Evolutionary conservation across 1,140 invertebrate species (phyloP), one percentile per base, ranked within the genome.

Genomic region (Pissodes strobi): DNA sequence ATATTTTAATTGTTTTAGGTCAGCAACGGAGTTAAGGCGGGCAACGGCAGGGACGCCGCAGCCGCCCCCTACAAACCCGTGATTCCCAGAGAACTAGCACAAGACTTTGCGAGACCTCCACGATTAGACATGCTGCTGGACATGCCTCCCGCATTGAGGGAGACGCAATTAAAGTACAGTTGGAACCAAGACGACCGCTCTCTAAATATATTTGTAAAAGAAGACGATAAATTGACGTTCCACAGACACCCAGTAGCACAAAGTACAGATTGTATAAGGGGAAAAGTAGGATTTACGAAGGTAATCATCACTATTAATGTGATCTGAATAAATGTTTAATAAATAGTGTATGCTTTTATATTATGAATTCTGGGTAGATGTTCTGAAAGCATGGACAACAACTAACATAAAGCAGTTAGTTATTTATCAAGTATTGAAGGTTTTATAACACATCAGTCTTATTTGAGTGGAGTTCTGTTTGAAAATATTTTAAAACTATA

Each of bases 171-270:
- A 45, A 93, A 94, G 77, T 92, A 98, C 79, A 91, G 93, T 39
- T 99, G 96, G 96, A 99, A 99, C 79, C 89, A 94, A 2, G 95
- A 98, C 56, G 97, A 99, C 78, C 85, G 95, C 80, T 97, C 94
- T 55, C 81, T 99, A 71, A 99, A 99, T 80, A 98, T 99, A 83
- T 99, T 98, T 82, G 97, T 99, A 63, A 99, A 99, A 84, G 92
- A 98, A 70, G 95, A 99, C 71, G 97, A 99, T 78, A 94, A 94
- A 79, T 83, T 98, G 74, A 99, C 97, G 73, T 97, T 99, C 83
- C 97, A 99, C 81, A 88, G 96, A 77, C 97, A 99, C 81, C 97
- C 97, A 19, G 97, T 99, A 18, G 97, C 97, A 66, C 97, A 99
- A 82, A 97, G 94, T 79, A 99, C 97, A 66, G 97, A 99, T 83